Base-by-base conservation (phyloP, 2,113 vertebrate species). In the Halichoerus grypus region DNA sequence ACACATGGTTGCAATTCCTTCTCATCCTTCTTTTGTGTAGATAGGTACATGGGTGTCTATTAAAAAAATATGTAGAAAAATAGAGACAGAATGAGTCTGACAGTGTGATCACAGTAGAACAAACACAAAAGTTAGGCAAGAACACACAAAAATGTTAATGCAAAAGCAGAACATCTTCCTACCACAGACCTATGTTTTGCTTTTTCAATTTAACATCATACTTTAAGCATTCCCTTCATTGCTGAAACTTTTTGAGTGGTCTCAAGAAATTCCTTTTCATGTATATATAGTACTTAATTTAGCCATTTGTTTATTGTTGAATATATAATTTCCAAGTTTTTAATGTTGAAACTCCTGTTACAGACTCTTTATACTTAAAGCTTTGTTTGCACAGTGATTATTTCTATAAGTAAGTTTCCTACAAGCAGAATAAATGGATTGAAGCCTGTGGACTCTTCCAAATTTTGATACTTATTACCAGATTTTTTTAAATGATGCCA, bases 171-270 rank as follows among this genome's bases (percentile, higher is more conserved):
- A 28, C 10, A 89, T 63, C 67, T 87, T 67, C 2, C 49, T 80
- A 51, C 21, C 2, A 28, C 1, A 91, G 8, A 6, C 11, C 36
- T 84, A 55, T 71, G 0, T 71, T 93, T 18, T 77, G 7, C 8
- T 59, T 93, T 96, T 87, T 85, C 13, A 9, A 94, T 39, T 81
- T 76, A 88, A 36, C n/a, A 69, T 36, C 22, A 79, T 31, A 93
- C 10, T 93, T 80, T 57, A 94, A 49, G 13, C 11, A 72, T 59
- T 77, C 19, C 46, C 8, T 94, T 97, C 79, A 1, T 21, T 24
- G 53, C 14, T 71, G 24, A 90, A 88, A 46, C 4, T 80, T 84
- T 93, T 94, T 82, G 22, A 76, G 14, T 76, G 5, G 11, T 33
- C 83, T 87, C 19, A 87, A 76, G 21, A 71, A 71, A 96, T 39